Percentiles rank a stretch among this genome's conserved stretches.
Evolutionary conservation across 1,140 invertebrate species (phyloP).

Genomic region (Xylocopa sonorina): DNA sequence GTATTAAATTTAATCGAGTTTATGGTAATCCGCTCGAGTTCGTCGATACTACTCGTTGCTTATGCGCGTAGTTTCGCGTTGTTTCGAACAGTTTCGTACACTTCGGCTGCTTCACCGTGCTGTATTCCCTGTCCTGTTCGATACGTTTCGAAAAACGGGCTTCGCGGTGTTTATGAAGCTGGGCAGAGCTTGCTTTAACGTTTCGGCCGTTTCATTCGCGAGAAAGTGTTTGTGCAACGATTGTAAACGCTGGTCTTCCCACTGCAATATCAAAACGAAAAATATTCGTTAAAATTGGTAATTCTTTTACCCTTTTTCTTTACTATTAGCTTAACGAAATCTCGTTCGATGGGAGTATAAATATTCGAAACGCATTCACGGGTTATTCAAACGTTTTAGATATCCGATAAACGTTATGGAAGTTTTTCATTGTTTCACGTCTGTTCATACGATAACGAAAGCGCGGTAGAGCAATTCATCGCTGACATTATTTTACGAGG

Average conservation of each 20-base stretch:
- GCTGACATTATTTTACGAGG: not conserved
- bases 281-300: too few species aligned
- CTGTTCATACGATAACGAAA: not conserved
- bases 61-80: not conserved
- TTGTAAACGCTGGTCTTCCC: not conserved
- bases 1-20: slow-evolving; percentile 33
- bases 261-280: too few species aligned
- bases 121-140: not conserved
- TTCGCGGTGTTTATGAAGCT: not conserved
- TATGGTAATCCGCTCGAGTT: slow-evolving; percentile 12
- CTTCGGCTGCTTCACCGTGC: not conserved
- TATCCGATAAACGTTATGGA: too few species aligned
- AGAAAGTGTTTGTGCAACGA: not conserved
- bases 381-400: not conserved
- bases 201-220: not conserved
- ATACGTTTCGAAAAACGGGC: not conserved
- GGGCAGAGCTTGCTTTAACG: not conserved
- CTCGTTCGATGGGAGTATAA: not conserved
- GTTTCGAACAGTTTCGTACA: not conserved
- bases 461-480: not conserved
- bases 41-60: too few species aligned
- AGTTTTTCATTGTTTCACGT: not conserved
- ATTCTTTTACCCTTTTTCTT: not conserved
- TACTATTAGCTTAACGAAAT: not conserved
- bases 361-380: not conserved